phyloP scores from a whole-genome alignment of 2,113 vertebrate species.

The Campylorhamphus procurvoides region DNA sequence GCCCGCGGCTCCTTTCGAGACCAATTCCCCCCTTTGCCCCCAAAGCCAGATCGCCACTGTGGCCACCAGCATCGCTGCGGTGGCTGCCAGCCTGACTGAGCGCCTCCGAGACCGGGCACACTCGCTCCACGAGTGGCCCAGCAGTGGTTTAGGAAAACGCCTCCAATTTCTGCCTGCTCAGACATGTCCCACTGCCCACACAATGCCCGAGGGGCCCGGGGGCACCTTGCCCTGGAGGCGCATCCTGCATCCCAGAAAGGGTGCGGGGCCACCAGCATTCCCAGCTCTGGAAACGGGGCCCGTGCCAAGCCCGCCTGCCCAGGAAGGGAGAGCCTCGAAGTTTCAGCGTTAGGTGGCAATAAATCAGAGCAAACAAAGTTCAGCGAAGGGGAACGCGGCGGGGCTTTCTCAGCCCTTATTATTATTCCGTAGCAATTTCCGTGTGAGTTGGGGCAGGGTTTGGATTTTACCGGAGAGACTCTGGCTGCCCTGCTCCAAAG shows the following conservation, averaged over 20 bases:
- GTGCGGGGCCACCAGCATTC: background rate
- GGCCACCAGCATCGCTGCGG: fast-evolving
- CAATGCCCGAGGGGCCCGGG: background rate
- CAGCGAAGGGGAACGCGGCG: fast-evolving
- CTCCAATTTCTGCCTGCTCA: background rate
- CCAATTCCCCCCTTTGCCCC: background rate
- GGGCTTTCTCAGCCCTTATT: slow-evolving; percentile 22
- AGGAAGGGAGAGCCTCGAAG: slow-evolving; percentile 17
- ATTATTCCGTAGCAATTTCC: slow-evolving; percentile 22
- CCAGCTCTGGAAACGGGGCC: background rate
- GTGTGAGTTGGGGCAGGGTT: background rate
- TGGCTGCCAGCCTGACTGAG: background rate
- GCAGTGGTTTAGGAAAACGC: background rate
- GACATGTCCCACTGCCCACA: fast-evolving
- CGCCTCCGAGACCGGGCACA: fast-evolving
- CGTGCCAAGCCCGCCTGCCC: background rate
- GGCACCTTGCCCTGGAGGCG: background rate
- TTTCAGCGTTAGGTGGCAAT: background rate
- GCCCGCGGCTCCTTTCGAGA: background rate
- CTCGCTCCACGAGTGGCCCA: fast-evolving
- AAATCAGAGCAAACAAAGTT: slow-evolving; percentile 45
- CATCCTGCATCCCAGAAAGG: background rate
- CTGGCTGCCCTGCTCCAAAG: fast-evolving
- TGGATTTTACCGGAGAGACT: background rate
- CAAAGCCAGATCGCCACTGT: fast-evolving